Evolutionary conservation across 2,888 invertebrate species (phyloP).

Genomic region (Aporophyla lueneburgensis): DNA sequence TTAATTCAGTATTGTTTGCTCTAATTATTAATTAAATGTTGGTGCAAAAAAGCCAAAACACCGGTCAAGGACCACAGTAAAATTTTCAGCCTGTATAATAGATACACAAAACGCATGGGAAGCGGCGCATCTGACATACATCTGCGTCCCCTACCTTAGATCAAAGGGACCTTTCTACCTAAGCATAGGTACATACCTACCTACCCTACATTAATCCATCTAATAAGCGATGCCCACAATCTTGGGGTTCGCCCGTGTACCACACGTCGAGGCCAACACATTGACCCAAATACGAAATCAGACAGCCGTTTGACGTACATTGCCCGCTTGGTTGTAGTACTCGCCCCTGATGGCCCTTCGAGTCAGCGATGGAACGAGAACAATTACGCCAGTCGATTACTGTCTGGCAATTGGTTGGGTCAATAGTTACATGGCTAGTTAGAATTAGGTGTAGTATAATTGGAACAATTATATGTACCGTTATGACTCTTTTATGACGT

Average conservation of each 20-base stretch:
- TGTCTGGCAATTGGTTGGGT: conserved; percentile 10
- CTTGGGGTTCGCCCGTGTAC: conserved; percentile 43
- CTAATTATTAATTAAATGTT: background rate
- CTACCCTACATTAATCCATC: conserved; percentile 55
- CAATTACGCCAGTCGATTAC: conserved; percentile 32
- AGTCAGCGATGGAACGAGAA: conserved; percentile 38
- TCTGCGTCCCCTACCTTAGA: conserved; percentile 34
- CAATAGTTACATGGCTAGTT: conserved; percentile 5
- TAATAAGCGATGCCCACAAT: conserved; percentile 58
- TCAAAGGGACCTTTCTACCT: conserved; percentile 50
- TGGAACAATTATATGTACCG: conserved; percentile 30
- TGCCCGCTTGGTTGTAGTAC: conserved; percentile 22
- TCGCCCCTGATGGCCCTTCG: background rate
- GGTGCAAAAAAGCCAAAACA: background rate
- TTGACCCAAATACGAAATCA: conserved; percentile 62
- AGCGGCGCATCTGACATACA: conserved; percentile 32
- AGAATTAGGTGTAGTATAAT: conserved; percentile 25
- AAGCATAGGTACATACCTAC: conserved; percentile 20
- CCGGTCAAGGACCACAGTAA: background rate
- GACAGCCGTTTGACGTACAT: conserved; percentile 60
- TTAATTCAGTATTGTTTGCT: background rate
- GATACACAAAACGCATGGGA: conserved; percentile 35
- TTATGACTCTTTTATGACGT: conserved; percentile 23
- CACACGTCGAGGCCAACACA: conserved; percentile 49
- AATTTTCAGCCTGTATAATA: background rate